phyloP scores from a whole-genome alignment of 2,888 invertebrate genomes.

The Vandiemenella viatica region DNA sequence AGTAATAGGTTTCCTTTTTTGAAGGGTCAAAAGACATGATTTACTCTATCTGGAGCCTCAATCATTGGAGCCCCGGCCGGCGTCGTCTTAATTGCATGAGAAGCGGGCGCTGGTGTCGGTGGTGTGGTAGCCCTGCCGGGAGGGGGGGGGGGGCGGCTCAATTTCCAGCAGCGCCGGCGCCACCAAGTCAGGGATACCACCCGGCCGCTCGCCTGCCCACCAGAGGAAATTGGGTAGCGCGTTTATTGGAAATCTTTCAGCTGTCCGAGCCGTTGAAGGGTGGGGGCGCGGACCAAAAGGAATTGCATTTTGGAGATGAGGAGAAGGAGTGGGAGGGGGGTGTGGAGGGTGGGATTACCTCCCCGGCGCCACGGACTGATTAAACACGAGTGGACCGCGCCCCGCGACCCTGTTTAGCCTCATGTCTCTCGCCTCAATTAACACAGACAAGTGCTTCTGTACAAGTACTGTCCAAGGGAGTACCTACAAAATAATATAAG shows the following conservation, averaged over 20 bases:
- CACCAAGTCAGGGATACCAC: neutral
- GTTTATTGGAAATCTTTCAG: conserved; percentile 34
- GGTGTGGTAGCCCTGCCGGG: too few relatives aligned
- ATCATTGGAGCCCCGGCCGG: conserved; percentile 11
- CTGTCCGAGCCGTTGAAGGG: conserved; percentile 28
- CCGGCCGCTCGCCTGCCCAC: neutral
- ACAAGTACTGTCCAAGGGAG: too few relatives aligned
- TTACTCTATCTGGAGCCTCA: conserved; percentile 17
- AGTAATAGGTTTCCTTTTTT: conserved; percentile 17
- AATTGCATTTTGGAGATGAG: conserved; percentile 17
- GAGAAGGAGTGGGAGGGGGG: conserved; percentile 6
- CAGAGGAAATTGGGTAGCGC: conserved; percentile 29
- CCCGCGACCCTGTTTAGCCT: neutral
- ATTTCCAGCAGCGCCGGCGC: conserved; percentile 8
- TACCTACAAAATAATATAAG: too few relatives aligned
- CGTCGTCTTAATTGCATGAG: conserved; percentile 13
- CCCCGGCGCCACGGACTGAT: neutral
- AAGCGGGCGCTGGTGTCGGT: too few relatives aligned
- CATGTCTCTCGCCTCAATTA: neutral
- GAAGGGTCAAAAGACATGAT: conserved; percentile 18
- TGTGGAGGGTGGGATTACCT: conserved; percentile 9
- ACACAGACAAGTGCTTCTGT: too few relatives aligned
- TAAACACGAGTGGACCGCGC: neutral
- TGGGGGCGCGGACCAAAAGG: conserved; percentile 12
- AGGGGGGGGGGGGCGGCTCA: conserved; percentile 5